phyloP scores from a whole-genome alignment of 2,888 invertebrate species.

The Choreutis nemorana region DNA sequence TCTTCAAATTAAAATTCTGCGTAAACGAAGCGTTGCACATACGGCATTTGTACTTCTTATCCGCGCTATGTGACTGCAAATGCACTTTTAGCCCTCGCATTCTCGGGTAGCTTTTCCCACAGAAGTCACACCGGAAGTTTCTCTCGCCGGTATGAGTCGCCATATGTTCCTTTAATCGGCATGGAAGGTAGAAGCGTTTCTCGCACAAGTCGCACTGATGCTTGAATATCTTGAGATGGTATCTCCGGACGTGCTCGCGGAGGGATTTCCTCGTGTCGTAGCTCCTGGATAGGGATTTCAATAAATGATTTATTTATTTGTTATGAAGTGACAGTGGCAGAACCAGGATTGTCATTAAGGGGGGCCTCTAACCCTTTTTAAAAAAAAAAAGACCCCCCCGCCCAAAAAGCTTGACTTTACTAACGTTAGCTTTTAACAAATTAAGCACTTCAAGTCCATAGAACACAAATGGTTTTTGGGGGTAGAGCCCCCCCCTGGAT shows the following conservation, averaged over 20 bases:
- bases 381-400: no score
- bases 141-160: slow-evolving; percentile 51
- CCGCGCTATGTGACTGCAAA: slow-evolving; percentile 59
- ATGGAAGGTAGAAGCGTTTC: slow-evolving; percentile 55
- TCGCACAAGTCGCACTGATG: slow-evolving; percentile 64
- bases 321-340: no score
- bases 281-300: no score
- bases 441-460: no score
- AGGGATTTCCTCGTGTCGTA: slow-evolving; percentile 50
- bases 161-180: slow-evolving; percentile 46
- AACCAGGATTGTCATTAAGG: no score
- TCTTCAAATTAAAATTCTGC: slow-evolving; percentile 62
- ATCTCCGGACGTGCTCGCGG: slow-evolving; percentile 40
- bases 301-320: no score
- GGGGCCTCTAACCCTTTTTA: no score
- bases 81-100: slow-evolving; percentile 56
- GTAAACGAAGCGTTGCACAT: slow-evolving; percentile 62
- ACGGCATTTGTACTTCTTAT: slow-evolving; percentile 59
- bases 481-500: no score
- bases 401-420: no score
- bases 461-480: no score
- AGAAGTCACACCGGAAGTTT: slow-evolving; percentile 43
- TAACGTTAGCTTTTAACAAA: no score
- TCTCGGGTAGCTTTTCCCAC: slow-evolving; percentile 48
- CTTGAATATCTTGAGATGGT: slow-evolving; percentile 42